phyloP scores from a whole-genome alignment of 2,113 vertebrate species.

The Empidonax traillii region DNA sequence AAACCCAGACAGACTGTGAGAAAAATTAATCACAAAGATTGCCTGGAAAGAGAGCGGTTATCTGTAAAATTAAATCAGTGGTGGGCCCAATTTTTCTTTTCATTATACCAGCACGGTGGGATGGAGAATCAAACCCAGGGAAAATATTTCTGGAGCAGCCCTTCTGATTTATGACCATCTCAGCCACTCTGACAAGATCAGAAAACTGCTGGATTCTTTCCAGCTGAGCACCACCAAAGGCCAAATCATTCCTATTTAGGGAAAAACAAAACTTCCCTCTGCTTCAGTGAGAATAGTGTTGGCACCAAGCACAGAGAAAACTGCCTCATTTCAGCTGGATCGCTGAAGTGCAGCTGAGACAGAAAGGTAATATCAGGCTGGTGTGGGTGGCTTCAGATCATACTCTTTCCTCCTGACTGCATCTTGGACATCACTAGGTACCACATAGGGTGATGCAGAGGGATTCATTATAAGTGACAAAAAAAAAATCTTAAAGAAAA shows the following conservation, averaged over 20 bases:
- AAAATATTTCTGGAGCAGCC: slow-evolving; percentile 50
- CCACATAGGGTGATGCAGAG: slow-evolving; percentile 9
- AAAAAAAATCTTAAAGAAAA: slow-evolving; percentile 12
- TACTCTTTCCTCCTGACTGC: slow-evolving; percentile 21
- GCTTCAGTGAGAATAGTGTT: slow-evolving; percentile 34
- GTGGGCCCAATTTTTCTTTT: slow-evolving; percentile 34
- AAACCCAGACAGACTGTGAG: slow-evolving; percentile 1
- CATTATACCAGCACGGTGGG: slow-evolving; percentile 33
- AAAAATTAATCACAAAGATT: slow-evolving; percentile 39
- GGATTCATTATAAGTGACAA: slow-evolving; percentile 50
- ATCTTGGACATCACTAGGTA: slow-evolving; percentile 43
- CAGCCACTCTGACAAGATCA: slow-evolving; percentile 38
- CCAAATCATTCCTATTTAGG: slow-evolving; percentile 67
- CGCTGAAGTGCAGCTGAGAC: slow-evolving; percentile 22
- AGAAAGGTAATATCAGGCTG: slow-evolving; percentile 51
- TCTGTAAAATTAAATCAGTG: slow-evolving; percentile 55
- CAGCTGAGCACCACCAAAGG: slow-evolving; percentile 43
- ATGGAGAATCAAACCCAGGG: slow-evolving; percentile 29
- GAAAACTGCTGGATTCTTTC: slow-evolving; percentile 54
- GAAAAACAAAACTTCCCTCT: slow-evolving; percentile 64
- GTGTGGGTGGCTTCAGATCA: slow-evolving; percentile 50
- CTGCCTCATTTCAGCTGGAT: not conserved
- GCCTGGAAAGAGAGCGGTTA: slow-evolving; percentile 25
- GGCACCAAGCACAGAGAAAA: slow-evolving; percentile 45
- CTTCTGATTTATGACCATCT: slow-evolving; percentile 53